phyloP scores from a whole-genome alignment of 1,140 invertebrate species.

The Tetraneura akinire region DNA sequence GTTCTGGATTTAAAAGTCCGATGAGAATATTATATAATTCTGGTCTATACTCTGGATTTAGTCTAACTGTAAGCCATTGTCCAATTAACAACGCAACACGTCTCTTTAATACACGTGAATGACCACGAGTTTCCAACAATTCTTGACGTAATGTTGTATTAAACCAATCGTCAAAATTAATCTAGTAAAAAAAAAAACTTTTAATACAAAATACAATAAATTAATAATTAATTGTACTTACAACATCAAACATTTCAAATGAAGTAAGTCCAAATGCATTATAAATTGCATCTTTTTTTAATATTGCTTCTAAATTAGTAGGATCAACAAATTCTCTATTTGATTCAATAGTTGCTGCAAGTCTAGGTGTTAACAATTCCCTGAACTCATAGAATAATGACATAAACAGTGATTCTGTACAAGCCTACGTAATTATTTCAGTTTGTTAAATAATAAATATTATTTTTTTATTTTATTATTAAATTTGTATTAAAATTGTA shows the following conservation, averaged over 20 bases:
- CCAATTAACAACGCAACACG: constrained; percentile 86
- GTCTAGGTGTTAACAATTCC: constrained; percentile 69
- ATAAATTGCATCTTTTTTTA: constrained; percentile 93
- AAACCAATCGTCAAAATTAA: constrained; percentile 93
- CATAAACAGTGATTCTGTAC: constrained; percentile 83
- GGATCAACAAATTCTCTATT: constrained; percentile 67
- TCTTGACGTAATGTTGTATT: constrained; percentile 79
- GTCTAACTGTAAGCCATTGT: constrained; percentile 83
- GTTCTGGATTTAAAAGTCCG: constrained; percentile 65
- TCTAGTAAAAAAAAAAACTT: constrained; percentile 59
- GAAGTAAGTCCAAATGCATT: constrained; percentile 88
- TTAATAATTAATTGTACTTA: constrained; percentile 59
- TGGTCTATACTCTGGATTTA: constrained; percentile 76
- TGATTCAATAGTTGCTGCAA: constrained; percentile 72
- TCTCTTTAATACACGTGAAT: constrained; percentile 85
- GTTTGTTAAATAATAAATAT: neutral
- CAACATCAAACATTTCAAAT: constrained; percentile 89
- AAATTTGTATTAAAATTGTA: constrained; percentile 48
- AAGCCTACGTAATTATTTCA: constrained; percentile 67
- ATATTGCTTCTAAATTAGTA: constrained; percentile 73
- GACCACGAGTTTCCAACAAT: constrained; percentile 76
- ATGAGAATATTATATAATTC: constrained; percentile 78
- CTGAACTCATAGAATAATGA: constrained; percentile 81
- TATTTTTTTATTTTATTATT: neutral
- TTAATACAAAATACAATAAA: too few relatives aligned